Conservation (phyloP, 2,888 invertebrate genomes). For the Adineta ricciae region DNA sequence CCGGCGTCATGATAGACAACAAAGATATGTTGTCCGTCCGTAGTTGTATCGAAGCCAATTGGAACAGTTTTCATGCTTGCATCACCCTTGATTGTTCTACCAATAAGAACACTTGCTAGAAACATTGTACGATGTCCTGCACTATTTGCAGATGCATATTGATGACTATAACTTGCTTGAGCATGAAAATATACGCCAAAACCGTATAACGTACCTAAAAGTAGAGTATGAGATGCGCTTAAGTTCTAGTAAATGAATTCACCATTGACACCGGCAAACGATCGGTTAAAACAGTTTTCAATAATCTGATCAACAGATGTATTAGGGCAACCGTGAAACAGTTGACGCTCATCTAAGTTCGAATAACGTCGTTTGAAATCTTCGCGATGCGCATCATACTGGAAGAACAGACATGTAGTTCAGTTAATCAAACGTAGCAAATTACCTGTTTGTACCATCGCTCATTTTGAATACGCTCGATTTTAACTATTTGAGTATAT, state of each 20-base stretch:
- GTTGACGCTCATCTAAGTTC: not conserved
- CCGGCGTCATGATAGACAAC: slow-evolving; percentile 45
- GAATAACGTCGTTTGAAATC: not conserved
- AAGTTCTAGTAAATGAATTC: slow-evolving; percentile 12
- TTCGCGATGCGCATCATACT: not conserved
- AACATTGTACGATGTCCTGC: slow-evolving; percentile 38
- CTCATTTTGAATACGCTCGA: slow-evolving; percentile 18
- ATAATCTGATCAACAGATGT: not conserved
- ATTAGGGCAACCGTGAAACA: not conserved
- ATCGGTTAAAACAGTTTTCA: slow-evolving; percentile 38
- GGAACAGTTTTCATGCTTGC: slow-evolving; percentile 38
- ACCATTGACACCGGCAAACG: slow-evolving; percentile 39
- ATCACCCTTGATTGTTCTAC: slow-evolving; percentile 37
- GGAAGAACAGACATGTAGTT: too few species aligned
- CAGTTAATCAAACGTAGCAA: too few species aligned
- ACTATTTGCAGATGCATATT: slow-evolving; percentile 37
- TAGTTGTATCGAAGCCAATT: slow-evolving; percentile 40
- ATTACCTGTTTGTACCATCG: slow-evolving; percentile 6
- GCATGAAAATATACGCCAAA: slow-evolving; percentile 45
- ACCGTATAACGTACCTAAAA: slow-evolving; percentile 41
- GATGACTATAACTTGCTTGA: slow-evolving; percentile 37
- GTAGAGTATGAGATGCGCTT: not conserved
- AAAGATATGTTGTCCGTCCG: slow-evolving; percentile 40
- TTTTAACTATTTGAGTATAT: not conserved
- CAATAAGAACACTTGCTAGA: slow-evolving; percentile 39